These are phyloP conservation scores for Omphaloscelis lunosa DNA, from an alignment of 2,888 invertebrate species.

Conservation along the genomic window DNA sequence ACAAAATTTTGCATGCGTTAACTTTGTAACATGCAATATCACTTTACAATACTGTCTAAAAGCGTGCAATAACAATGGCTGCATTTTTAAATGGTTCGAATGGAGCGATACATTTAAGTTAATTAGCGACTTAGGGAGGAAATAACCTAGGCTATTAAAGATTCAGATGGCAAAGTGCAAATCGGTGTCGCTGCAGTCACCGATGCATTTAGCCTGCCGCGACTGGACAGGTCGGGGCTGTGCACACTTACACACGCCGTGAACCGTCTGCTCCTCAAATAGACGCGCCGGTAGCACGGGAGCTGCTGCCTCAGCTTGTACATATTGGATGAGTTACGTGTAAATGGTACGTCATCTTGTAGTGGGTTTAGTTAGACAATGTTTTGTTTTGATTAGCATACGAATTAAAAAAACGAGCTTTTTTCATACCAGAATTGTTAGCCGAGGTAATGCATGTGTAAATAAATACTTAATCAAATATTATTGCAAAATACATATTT, in stretches of 20 bases:
- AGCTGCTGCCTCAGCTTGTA: slow-evolving; percentile 51
- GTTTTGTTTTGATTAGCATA: too few relatives aligned
- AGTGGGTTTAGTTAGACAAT: too few relatives aligned
- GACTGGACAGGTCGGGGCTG: slow-evolving; percentile 75
- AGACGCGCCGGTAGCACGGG: slow-evolving; percentile 73
- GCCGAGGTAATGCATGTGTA: too few relatives aligned
- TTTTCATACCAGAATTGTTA: too few relatives aligned
- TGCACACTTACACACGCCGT: slow-evolving; percentile 68
- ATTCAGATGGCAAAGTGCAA: slow-evolving; percentile 88
- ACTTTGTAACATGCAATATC: slow-evolving; percentile 55
- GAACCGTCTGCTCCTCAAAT: slow-evolving; percentile 80
- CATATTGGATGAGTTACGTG: slow-evolving; percentile 4
- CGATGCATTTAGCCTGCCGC: slow-evolving; percentile 83
- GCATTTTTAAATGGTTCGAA: slow-evolving; percentile 64
- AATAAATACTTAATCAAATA: too few relatives aligned
- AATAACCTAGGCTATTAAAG: slow-evolving; percentile 85
- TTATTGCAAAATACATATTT: too few relatives aligned
- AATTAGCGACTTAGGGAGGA: slow-evolving; percentile 82
- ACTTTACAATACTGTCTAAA: slow-evolving; percentile 50
- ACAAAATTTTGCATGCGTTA: slow-evolving; percentile 47
- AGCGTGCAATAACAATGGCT: slow-evolving; percentile 49
- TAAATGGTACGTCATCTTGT: neutral
- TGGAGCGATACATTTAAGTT: slow-evolving; percentile 72
- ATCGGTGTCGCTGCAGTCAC: slow-evolving; percentile 85
- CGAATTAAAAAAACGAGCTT: too few relatives aligned